Evolutionary conservation across 2,797 vertebrate genomes (phyloP), one percentile per base, ranked within the genome.

Genomic region (Phoeniculus purpureus): DNA sequence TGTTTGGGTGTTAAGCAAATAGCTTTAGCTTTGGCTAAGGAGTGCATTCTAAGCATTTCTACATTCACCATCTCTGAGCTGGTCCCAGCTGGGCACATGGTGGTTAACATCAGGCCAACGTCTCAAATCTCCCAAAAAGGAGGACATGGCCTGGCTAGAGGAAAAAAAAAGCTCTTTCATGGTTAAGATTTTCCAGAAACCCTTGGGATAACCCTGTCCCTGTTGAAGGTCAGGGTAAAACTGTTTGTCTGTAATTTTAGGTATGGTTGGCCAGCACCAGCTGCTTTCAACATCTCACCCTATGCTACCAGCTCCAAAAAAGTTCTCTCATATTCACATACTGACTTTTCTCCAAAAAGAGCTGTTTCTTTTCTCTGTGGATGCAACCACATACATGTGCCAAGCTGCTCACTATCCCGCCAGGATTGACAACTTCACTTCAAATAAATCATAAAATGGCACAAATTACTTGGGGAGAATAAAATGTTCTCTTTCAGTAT

Each of bases 381-480:
- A 93, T 90, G 86, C 75, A 94, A 91, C 58, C 0, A 0, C 82
- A 76, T 18, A 29, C 50, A 55, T 37, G 83, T 85, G 90, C 94
- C 91, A 95, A 96, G 81, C 56, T 78, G 67, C 52, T 87, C 76
- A 73, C 75, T 88, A 65, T 59, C 85, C 87, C 2, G 29, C 93
- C 90, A 95, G 94, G 68, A 85, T 64, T 32, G 86, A 88, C 94
- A 91, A 92, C 83, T 95, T 96, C 83, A 92, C 88, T 95, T 94
- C 71, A 95, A 94, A 93, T 89, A 95, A 94, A 90, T 78, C 85
- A 92, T 94, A 85, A 95, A 95, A 92, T 86, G 87, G 81, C 90
- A 90, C 66, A 31, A 85, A 92, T 92, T 93, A 89, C 84, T 92
- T 73, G 52, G 40, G 88, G 62, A 91, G 84, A 95, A 95, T 85